A percentile compares a stretch with the other conserved stretches of the same genome.
Conservation (phyloP, 1,140 invertebrate species). For the Cataglyphis hispanica region DNA sequence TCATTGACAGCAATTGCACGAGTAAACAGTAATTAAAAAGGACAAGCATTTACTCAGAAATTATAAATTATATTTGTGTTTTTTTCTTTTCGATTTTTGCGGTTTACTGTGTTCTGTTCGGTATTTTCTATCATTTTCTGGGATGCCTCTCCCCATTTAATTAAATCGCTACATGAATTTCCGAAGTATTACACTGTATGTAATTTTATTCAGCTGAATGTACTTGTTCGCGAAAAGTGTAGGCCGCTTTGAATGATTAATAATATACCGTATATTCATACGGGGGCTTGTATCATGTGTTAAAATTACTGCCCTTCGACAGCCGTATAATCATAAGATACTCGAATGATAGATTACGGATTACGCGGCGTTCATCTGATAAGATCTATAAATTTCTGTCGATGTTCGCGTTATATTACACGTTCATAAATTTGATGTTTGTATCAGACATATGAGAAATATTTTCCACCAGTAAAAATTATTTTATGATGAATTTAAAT, state of each 20-base stretch:
- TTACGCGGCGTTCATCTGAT: conserved; percentile 35
- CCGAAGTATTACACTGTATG: background rate
- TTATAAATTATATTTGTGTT: background rate
- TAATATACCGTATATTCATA: conserved; percentile 32
- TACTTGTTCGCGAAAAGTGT: background rate
- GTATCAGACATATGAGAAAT: background rate
- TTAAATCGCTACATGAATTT: conserved; percentile 23
- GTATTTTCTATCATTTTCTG: no score
- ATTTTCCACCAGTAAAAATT: background rate
- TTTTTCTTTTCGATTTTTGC: background rate
- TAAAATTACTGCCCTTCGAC: conserved; percentile 51
- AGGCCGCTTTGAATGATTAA: conserved; percentile 46
- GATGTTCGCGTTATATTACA: conserved; percentile 14
- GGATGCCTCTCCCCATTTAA: background rate
- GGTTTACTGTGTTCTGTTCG: no score
- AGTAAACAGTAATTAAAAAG: background rate
- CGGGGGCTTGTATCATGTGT: conserved; percentile 29
- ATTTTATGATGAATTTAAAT: background rate
- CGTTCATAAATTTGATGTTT: conserved; percentile 21
- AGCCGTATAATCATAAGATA: conserved; percentile 46
- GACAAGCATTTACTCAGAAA: background rate
- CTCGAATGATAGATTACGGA: conserved; percentile 55
- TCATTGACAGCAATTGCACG: conserved; percentile 22
- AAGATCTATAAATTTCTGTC: conserved; percentile 26
- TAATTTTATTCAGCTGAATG: conserved; percentile 12